phyloP scores from a whole-genome alignment of 2,888 invertebrate species.

The Nomada lathburiana region DNA sequence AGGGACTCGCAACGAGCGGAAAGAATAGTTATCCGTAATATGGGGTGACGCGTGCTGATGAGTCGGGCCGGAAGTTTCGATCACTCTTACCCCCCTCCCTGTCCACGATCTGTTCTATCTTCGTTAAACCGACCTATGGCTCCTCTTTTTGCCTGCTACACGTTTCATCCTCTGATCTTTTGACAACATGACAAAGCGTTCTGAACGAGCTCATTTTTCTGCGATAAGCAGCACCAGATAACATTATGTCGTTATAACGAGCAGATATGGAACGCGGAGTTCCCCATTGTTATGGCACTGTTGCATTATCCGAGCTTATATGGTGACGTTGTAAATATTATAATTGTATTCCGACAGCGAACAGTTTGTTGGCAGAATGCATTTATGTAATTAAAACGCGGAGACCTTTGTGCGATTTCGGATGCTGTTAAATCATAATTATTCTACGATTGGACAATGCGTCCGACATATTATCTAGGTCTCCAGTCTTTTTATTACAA shows the following conservation, averaged over 20 bases:
- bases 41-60: slow-evolving; percentile 82
- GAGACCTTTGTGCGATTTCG: too few species aligned
- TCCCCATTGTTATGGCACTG: neutral
- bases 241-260: neutral
- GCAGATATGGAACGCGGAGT: too few species aligned
- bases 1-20: slow-evolving; percentile 78
- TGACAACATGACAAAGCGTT: slow-evolving; percentile 14
- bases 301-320: neutral
- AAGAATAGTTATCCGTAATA: slow-evolving; percentile 82
- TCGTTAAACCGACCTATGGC: slow-evolving; percentile 57
- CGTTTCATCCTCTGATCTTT: slow-evolving; percentile 25
- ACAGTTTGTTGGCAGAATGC: too few species aligned
- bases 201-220: slow-evolving; percentile 21
- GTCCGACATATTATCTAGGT: too few species aligned
- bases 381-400: too few species aligned
- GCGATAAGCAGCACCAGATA: slow-evolving; percentile 6
- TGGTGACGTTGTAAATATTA: neutral
- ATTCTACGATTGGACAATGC: too few species aligned
- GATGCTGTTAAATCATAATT: too few species aligned
- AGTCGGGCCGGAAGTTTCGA: slow-evolving; percentile 81
- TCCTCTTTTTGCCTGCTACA: slow-evolving; percentile 7
- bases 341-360: too few species aligned
- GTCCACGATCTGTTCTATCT: slow-evolving; percentile 24
- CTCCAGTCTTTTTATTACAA: neutral
- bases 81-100: slow-evolving; percentile 60